Evolutionary conservation across 2,797 vertebrate genomes (phyloP), one percentile per base, ranked within the genome.

Genomic region (Malurus leucopterus): DNA sequence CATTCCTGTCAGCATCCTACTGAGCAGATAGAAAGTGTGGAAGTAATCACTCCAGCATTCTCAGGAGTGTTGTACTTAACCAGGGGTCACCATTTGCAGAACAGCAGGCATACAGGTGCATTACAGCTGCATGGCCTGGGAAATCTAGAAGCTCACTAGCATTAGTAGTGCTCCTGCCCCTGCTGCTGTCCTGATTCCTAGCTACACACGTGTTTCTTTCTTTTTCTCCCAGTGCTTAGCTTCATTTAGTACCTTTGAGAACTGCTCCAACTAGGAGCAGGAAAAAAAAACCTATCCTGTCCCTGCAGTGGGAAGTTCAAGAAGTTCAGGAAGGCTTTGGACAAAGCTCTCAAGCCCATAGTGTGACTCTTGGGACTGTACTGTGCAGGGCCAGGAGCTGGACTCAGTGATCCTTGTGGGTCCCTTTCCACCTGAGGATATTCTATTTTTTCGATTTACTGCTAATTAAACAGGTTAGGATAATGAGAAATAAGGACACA

Each of bases 261-360:
- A 10, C 16, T 4, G 1, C 14, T 77, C 34, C 23, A 46, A 0
- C 15, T 55, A n/a, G n/a, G n/a, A n/a, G n/a, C n/a, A n/a, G 38
- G 16, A 44, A 67, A 44, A 67, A 63, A 43, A 12, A 36, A 36
- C 24, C 14, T 61, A 29, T 6, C 11, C 14, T 47, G 6, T 38
- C 50, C 11, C 12, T 63, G 26, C 29, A 34, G 10, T 38, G 46
- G 16, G 8, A 41, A 34, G 20, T 63, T 57, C 41, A 59, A 40
- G 34, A 49, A 50, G 49, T 32, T 44, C 18, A 51, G 5, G 46
- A 74, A 38, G 23, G 17, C 11, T 55, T 62, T 55, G 64, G 27
- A 43, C 36, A 55, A 9, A 36, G 13, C 19, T 49, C 7, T 43
- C 15, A 27, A 15, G 18, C 27, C 11, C 4, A 1, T n/a, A 15